Conservation (phyloP, 2,888 invertebrate species). For the Rugalucina vietnamica region DNA sequence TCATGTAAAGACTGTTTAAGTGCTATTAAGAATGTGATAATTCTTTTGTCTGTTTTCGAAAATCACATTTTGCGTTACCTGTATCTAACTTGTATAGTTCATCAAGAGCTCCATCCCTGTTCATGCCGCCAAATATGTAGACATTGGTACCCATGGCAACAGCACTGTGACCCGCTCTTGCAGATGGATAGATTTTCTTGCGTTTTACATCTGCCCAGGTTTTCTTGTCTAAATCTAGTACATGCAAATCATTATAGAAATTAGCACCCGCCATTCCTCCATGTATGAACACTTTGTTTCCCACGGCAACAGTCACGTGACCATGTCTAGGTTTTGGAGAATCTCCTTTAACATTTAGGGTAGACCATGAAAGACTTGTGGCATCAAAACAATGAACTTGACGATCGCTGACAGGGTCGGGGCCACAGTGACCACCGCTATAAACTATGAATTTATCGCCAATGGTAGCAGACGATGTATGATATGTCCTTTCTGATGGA, state of each 20-base stretch:
- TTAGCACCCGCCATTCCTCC: constrained; percentile 82
- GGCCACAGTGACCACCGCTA: constrained; percentile 81
- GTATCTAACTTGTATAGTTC: constrained; percentile 81
- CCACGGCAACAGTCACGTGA: constrained; percentile 80
- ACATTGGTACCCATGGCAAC: constrained; percentile 73
- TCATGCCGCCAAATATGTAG: constrained; percentile 83
- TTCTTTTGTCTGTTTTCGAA: no score
- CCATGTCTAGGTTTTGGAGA: constrained; percentile 83
- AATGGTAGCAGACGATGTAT: constrained; percentile 73
- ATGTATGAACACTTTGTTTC: constrained; percentile 80
- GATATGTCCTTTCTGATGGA: constrained; percentile 81
- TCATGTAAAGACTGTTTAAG: no score
- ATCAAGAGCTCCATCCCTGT: constrained; percentile 81
- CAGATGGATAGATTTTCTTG: constrained; percentile 76
- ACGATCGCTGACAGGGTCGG: constrained; percentile 81
- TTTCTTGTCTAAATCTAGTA: constrained; percentile 78
- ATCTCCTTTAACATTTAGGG: constrained; percentile 75
- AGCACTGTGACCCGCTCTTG: constrained; percentile 82
- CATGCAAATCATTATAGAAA: constrained; percentile 82
- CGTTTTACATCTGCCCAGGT: constrained; percentile 78
- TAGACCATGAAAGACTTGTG: constrained; percentile 75
- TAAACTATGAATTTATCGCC: constrained; percentile 81
- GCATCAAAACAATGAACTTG: constrained; percentile 81
- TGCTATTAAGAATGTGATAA: no score
- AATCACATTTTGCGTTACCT: no score